Evolutionary conservation across 2,113 vertebrate genomes (phyloP).

Genomic region (Rhea americana): DNA sequence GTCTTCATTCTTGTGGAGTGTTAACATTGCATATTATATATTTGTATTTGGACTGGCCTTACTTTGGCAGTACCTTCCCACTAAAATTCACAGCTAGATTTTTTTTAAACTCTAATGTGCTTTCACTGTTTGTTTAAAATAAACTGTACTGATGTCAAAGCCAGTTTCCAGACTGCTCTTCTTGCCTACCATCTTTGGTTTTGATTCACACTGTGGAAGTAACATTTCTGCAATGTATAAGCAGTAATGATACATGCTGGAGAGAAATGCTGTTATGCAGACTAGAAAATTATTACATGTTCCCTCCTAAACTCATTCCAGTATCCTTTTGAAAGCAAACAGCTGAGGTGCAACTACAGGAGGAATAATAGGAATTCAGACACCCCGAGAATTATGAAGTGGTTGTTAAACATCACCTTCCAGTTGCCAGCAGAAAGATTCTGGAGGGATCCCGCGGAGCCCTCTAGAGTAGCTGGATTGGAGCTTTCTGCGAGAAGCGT

Average conservation of each 20-base stretch:
- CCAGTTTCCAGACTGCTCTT: not conserved
- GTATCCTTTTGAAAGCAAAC: not conserved
- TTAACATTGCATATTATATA: not conserved
- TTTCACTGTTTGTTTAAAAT: not conserved
- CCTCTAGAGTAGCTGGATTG: constrained; percentile 95
- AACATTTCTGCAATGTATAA: not conserved
- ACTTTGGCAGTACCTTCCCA: not conserved
- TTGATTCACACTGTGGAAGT: not conserved
- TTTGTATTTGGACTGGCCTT: not conserved
- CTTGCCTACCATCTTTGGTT: not conserved
- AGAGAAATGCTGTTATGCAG: fast-evolving
- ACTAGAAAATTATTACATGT: fast-evolving
- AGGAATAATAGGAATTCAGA: not conserved
- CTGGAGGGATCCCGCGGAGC: constrained; percentile 95
- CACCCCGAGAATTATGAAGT: not conserved
- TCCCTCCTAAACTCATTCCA: not conserved
- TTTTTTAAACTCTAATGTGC: not conserved
- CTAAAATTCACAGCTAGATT: not conserved
- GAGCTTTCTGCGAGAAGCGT: constrained; percentile 96
- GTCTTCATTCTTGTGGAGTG: not conserved
- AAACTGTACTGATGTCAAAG: not conserved
- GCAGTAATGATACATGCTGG: not conserved
- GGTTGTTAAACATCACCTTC: constrained; percentile 83
- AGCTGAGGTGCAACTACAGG: fast-evolving
- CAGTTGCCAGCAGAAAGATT: constrained; percentile 97